These are phyloP conservation scores for Crotophaga sulcirostris DNA, from an alignment of 2,113 vertebrate species.

Conservation along the genomic window DNA sequence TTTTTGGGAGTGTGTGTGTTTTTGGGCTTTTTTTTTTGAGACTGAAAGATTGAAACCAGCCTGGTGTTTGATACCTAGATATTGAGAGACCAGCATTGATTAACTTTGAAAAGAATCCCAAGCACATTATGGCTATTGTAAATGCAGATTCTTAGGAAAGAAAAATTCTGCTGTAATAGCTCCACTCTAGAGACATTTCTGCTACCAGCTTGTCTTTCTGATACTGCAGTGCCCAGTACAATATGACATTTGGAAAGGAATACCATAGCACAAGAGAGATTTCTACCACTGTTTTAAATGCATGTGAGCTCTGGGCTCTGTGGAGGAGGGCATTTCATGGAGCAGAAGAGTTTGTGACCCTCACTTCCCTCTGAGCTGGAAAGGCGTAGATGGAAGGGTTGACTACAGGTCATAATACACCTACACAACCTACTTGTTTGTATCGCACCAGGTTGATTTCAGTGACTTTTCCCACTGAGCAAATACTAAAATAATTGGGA, in stretches of 20 bases:
- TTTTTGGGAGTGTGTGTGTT: not conserved
- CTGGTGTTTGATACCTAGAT: slow-evolving; percentile 61
- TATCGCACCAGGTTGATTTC: slow-evolving; percentile 75
- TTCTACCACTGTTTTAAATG: not conserved
- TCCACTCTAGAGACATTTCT: not conserved
- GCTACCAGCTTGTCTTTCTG: not conserved
- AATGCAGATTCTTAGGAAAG: not conserved
- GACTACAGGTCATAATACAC: not conserved
- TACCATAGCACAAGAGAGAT: not conserved
- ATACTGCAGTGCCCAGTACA: not conserved
- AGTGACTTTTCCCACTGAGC: not conserved
- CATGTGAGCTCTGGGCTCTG: not conserved
- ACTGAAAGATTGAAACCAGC: slow-evolving; percentile 50
- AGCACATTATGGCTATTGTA: not conserved
- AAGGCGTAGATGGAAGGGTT: not conserved
- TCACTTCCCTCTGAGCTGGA: not conserved
- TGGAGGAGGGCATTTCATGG: not conserved
- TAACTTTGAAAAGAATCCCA: not conserved
- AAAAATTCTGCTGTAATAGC: not conserved
- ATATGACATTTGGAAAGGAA: not conserved
- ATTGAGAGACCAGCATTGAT: not conserved
- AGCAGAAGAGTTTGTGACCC: not conserved
- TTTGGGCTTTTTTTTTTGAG: not conserved
- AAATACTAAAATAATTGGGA: not conserved
- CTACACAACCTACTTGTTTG: not conserved